A percentile compares a stretch with the other conserved stretches of the same genome.
Conservation (phyloP, 2,113 vertebrate species). For the Lasiurus borealis region DNA sequence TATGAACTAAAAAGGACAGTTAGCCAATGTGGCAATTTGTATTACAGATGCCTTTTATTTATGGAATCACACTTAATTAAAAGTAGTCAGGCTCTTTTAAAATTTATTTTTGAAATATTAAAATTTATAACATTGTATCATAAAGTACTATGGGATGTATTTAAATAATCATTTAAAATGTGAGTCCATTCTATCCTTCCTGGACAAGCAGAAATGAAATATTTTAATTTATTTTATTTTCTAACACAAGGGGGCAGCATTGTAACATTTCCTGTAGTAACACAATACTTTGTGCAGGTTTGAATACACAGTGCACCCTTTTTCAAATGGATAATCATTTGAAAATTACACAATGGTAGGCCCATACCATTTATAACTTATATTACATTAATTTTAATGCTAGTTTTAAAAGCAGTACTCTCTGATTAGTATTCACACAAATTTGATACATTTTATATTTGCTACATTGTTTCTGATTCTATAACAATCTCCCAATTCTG, state of each 20-base stretch:
- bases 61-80: background rate
- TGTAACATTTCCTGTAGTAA: background rate
- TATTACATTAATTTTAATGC: background rate
- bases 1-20: background rate
- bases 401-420: background rate
- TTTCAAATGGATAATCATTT: background rate
- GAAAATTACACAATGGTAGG: background rate
- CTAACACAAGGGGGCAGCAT: slow-evolving; percentile 72
- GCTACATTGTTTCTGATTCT: slow-evolving; percentile 14
- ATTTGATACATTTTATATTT: slow-evolving; percentile 16
- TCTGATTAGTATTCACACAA: background rate
- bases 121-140: background rate
- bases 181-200: background rate
- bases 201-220: background rate
- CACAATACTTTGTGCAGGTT: background rate
- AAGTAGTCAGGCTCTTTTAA: background rate
- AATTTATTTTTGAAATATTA: background rate
- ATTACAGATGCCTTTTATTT: background rate
- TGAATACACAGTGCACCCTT: background rate
- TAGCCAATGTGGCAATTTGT: background rate
- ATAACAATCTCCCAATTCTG: background rate
- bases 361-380: background rate
- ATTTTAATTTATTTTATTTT: slow-evolving; percentile 51
- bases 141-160: background rate
- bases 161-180: background rate